phyloP scores from a whole-genome alignment of 2,888 invertebrate genomes.

The Cyrtodaria siliqua region DNA sequence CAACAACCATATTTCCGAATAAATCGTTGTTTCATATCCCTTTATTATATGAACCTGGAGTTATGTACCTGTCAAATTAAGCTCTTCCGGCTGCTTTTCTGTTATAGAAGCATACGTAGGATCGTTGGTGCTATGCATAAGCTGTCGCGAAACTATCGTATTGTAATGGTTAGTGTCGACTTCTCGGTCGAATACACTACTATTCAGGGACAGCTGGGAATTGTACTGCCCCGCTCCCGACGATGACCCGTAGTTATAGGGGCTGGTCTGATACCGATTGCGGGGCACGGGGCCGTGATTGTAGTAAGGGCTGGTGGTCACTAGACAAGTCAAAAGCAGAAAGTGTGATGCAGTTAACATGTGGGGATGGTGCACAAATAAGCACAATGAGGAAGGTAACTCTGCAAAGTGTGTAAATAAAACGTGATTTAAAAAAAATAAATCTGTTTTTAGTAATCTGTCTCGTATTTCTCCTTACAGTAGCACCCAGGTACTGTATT shows the following conservation, averaged over 20 bases:
- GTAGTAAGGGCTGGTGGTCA: constrained; percentile 40
- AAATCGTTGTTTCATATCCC: too few species aligned
- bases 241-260: constrained; percentile 44
- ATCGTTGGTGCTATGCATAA: constrained; percentile 70
- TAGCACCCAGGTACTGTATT: too few species aligned
- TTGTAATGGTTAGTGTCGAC: constrained; percentile 56
- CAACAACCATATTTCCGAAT: too few species aligned
- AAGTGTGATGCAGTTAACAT: constrained; percentile 40
- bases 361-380: neutral
- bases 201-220: constrained; percentile 60
- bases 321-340: constrained; percentile 55
- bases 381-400: neutral
- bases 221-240: constrained; percentile 44
- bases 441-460: too few species aligned
- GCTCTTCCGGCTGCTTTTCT: constrained; percentile 30
- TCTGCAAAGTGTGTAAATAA: neutral
- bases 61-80: constrained; percentile 16
- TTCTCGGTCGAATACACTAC: constrained; percentile 63
- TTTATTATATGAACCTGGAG: too few species aligned
- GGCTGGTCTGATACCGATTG: constrained; percentile 19
- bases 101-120: constrained; percentile 79
- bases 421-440: too few species aligned
- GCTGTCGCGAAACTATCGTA: constrained; percentile 69
- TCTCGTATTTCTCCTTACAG: too few species aligned
- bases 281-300: constrained; percentile 19